Conservation (phyloP, 2,797 vertebrate species). For the Toxotes lorentzi region DNA sequence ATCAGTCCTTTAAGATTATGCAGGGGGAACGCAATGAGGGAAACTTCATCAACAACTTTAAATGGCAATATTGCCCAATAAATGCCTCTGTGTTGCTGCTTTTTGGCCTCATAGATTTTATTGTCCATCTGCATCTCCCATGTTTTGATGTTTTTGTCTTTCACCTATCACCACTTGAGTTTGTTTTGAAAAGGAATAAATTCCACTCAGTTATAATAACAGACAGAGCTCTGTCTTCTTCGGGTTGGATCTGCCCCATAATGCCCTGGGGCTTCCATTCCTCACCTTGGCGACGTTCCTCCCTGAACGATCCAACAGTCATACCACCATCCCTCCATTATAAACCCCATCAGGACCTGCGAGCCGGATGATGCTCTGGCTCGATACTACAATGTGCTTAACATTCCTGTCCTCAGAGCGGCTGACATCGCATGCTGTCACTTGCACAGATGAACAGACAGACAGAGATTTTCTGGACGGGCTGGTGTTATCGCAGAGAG, state of each 20-base stretch:
- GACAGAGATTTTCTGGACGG: not conserved
- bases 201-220: conserved; percentile 9
- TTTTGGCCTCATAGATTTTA: not conserved
- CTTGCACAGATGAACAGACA: conserved; percentile 37
- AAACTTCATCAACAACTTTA: not conserved
- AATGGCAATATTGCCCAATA: not conserved
- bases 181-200: conserved; percentile 18
- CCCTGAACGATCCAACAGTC: conserved; percentile 17
- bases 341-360: conserved; percentile 43
- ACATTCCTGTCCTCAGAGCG: conserved; percentile 63
- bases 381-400: no score
- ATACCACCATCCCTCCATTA: conserved; percentile 26
- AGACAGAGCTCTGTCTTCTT: conserved; percentile 5
- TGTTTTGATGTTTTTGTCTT: no score
- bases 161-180: conserved; percentile 2
- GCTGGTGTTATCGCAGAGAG: conserved; percentile 35
- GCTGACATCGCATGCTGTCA: conserved; percentile 53
- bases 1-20: not conserved
- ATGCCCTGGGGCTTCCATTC: conserved; percentile 41
- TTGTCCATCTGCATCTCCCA: not conserved
- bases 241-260: conserved; percentile 26
- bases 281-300: conserved; percentile 19
- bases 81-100: not conserved
- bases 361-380: conserved; percentile 40
- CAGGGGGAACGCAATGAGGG: not conserved